Base-by-base conservation (phyloP, 2,113 vertebrate species). In the Limnothrissa miodon region DNA sequence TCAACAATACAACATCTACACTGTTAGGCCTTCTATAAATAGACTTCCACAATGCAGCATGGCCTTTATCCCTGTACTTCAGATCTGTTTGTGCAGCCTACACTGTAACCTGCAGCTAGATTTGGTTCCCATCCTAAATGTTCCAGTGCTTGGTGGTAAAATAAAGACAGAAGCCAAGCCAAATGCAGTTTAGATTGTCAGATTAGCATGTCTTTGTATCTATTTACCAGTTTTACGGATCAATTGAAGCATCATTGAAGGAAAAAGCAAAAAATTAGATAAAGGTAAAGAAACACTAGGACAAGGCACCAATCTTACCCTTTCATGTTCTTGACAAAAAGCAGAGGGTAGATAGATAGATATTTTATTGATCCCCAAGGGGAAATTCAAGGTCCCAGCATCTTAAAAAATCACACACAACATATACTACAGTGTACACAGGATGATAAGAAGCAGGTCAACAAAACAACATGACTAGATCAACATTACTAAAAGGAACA, bases 51-150 rank as follows among this genome's bases (percentile, higher is more conserved):
- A 36, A 74, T 74, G 66, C 36, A 33, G 66, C 33, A 36, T 74
- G 66, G 29, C 66, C 36, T 74, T 39, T 74, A 36, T 74, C 29
- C 66, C 62, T 33, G 62, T 70, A 70, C 25, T 70, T 70, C 25
- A 2, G 62, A 33, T 70, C 62, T 70, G 36, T 70, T 70, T 70
- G 29, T 11, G 62, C 36, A 36, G 62, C 36, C 25, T 70, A 15
- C 53, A 83, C 80, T 84, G 81, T 84, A 86, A 86, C 86, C 87
- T 88, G 88, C 87, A 80, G 53, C 87, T 86, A 88, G 83, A 59
- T 86, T 83, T 86, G 81, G 79, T 45, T 45, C 46, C 25, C 56
- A 80, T 46, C 81, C 83, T 42, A 74, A 66, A 45, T 81, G 78
- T 86, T 83, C 79, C 85, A 83, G 45, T n/a, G 23, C 78, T 74